phyloP scores from a whole-genome alignment of 2,113 vertebrate genomes.

The Saguinus midas region DNA sequence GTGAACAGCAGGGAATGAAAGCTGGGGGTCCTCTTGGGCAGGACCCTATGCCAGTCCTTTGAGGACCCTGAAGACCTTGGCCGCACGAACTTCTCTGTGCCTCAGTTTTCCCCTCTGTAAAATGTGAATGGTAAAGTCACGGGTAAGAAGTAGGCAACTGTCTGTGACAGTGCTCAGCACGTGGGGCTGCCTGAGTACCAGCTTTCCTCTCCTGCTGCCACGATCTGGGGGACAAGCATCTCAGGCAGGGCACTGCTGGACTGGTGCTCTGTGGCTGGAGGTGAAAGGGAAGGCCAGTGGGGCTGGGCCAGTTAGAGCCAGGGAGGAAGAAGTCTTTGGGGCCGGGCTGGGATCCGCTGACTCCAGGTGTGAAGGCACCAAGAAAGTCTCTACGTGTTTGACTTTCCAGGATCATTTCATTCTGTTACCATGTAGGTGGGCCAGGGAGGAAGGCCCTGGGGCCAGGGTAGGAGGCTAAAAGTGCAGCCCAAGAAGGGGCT shows the following conservation, averaged over 20 bases:
- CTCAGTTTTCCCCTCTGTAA: background rate
- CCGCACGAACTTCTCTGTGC: background rate
- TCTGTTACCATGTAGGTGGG: background rate
- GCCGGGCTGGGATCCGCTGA: background rate
- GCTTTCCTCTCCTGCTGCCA: rapidly evolving
- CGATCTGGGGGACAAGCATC: too few relatives aligned
- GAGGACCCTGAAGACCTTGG: background rate
- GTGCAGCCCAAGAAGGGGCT: too few relatives aligned
- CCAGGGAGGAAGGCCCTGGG: background rate
- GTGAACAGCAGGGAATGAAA: too few relatives aligned
- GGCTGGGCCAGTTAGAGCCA: background rate
- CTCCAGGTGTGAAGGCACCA: background rate
- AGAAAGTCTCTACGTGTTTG: background rate
- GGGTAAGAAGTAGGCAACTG: background rate
- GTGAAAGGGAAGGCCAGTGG: background rate
- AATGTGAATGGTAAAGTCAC: background rate
- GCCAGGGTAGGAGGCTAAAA: background rate
- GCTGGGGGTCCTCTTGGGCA: background rate
- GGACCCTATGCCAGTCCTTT: too few relatives aligned
- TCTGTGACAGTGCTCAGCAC: background rate
- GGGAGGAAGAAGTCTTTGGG: background rate
- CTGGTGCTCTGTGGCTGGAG: background rate
- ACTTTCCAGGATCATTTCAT: background rate
- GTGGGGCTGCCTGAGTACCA: rapidly evolving
- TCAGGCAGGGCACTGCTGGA: background rate